Evolutionary conservation across 2,113 vertebrate species (phyloP).

Genomic region (Calonectris borealis): DNA sequence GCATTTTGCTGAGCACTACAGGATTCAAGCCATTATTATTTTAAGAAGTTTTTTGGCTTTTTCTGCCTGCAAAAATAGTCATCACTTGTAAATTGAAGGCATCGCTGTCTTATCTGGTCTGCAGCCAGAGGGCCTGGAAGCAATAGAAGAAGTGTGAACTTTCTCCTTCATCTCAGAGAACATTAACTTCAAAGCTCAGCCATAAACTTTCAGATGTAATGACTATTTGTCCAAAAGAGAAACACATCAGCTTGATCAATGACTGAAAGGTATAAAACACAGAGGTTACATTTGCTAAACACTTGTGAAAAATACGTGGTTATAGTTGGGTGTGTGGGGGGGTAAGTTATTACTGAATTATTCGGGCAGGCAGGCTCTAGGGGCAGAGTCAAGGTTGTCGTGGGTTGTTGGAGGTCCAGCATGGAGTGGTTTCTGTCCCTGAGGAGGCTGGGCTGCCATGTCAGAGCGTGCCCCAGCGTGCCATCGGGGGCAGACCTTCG

Average conservation of each 20-base stretch:
- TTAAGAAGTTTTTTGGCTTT: conserved; percentile 23
- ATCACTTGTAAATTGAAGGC: conserved; percentile 53
- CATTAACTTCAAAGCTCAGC: conserved; percentile 59
- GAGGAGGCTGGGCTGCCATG: neutral
- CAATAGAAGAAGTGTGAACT: conserved; percentile 60
- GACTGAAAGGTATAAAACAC: conserved; percentile 50
- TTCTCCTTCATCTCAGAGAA: conserved; percentile 61
- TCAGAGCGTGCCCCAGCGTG: rapidly evolving
- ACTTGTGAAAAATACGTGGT: neutral
- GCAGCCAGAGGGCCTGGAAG: conserved; percentile 42
- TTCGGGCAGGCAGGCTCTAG: neutral
- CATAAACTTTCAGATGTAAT: conserved; percentile 55
- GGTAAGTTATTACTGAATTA: neutral
- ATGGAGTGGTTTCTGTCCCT: neutral
- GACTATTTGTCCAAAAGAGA: conserved; percentile 38
- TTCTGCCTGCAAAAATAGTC: conserved; percentile 55
- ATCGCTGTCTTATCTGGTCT: conserved; percentile 38
- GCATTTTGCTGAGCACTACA: conserved; percentile 12
- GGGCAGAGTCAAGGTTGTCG: neutral
- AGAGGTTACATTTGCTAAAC: conserved; percentile 41
- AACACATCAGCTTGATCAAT: conserved; percentile 38
- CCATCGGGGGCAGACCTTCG: neutral
- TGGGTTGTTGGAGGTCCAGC: neutral
- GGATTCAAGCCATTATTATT: conserved; percentile 20
- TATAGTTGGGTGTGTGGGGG: neutral